Conservation (phyloP, 2,888 invertebrate genomes). For the Drosophila nigricruria region DNA sequence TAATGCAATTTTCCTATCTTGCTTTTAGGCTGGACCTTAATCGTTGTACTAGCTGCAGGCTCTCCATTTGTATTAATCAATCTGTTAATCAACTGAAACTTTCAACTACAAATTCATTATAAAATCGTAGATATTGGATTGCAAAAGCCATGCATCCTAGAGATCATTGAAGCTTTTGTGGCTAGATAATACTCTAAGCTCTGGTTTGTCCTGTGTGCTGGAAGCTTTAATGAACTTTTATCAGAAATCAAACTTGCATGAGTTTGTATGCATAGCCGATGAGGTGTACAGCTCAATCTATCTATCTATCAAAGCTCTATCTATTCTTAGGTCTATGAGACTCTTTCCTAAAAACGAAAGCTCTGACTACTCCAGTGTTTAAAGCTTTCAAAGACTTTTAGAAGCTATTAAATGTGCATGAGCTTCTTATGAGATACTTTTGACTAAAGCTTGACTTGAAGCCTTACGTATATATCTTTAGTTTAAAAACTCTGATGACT, state of each 20-base stretch:
- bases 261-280: no score
- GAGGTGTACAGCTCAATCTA: no score
- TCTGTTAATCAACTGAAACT: background rate
- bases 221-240: background rate
- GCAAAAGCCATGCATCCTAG: background rate
- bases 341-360: no score
- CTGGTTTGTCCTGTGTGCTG: background rate
- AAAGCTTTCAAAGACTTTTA: no score
- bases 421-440: no score
- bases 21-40: conserved; percentile 49
- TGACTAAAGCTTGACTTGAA: background rate
- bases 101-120: background rate
- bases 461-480: background rate
- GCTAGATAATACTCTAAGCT: background rate
- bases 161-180: background rate
- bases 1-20: conserved; percentile 61
- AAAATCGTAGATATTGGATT: background rate
- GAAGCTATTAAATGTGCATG: no score
- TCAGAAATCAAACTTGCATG: background rate
- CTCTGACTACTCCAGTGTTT: no score
- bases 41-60: background rate
- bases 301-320: no score
- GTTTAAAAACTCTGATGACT: background rate
- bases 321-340: no score
- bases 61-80: background rate